Conservation (phyloP, 1,140 invertebrate genomes). For the Macrostomum lignano region DNA sequence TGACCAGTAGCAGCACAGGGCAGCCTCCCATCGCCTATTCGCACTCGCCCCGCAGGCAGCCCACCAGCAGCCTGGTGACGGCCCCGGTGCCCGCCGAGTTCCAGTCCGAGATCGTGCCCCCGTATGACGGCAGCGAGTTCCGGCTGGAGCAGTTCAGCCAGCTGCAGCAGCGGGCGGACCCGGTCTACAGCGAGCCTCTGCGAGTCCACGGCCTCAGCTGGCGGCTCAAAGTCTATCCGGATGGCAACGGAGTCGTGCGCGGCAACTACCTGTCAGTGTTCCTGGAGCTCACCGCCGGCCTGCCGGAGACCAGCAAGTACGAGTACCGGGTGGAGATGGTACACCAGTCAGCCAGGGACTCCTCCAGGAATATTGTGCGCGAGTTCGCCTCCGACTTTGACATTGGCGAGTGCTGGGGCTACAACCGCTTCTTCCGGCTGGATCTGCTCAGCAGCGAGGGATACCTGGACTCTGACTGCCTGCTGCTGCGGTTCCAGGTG, state of each 20-base stretch:
- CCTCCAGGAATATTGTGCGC: conserved; percentile 55
- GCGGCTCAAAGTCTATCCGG: conserved; percentile 44
- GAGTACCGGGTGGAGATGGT: conserved; percentile 83
- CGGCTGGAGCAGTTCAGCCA: conserved; percentile 53
- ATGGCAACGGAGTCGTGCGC: conserved; percentile 68
- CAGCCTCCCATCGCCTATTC: too few relatives aligned
- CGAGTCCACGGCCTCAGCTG: conserved; percentile 61
- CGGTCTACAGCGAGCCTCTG: conserved; percentile 61
- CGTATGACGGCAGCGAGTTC: conserved; percentile 59
- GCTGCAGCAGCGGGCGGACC: conserved; percentile 54
- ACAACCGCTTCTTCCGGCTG: conserved; percentile 65
- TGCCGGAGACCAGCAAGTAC: conserved; percentile 66
- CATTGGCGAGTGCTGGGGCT: conserved; percentile 86
- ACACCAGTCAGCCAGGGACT: conserved; percentile 51
- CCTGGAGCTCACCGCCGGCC: conserved; percentile 56
- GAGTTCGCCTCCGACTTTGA: conserved; percentile 75
- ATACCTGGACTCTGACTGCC: conserved; percentile 16
- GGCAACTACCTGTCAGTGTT: conserved; percentile 74
- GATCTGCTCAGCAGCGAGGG: conserved; percentile 63
- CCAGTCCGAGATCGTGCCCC: conserved; percentile 58
- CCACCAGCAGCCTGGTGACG: conserved; percentile 57
- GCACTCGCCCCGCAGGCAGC: conserved; percentile 42
- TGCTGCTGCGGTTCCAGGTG: conserved; percentile 1
- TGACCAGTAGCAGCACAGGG: too few relatives aligned
- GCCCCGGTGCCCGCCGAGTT: conserved; percentile 66